Evolutionary conservation across 1,140 invertebrate genomes (phyloP).

Genomic region (Sitophilus oryzae): DNA sequence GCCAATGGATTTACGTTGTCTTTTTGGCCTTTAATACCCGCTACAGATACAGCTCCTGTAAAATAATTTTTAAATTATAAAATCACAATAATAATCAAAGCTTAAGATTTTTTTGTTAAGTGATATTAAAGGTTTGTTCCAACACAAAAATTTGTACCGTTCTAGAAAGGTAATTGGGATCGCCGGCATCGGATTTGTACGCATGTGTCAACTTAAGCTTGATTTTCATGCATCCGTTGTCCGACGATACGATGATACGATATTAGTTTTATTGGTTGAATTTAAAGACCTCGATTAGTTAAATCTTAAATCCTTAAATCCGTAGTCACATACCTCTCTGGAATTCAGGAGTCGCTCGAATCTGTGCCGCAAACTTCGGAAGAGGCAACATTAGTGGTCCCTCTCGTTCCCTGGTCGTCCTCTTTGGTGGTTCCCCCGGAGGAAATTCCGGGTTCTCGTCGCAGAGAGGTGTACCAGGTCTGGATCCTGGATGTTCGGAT

Average conservation of each 20-base stretch:
- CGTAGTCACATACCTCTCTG: constrained; percentile 5
- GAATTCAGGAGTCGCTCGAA: constrained; percentile 34
- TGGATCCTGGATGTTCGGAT: constrained; percentile 57
- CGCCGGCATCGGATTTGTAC: too few species aligned
- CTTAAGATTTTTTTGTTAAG: too few species aligned
- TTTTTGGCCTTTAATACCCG: constrained; percentile 43
- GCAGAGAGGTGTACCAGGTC: constrained; percentile 76
- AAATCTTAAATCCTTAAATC: too few species aligned
- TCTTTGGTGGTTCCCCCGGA: constrained; percentile 63
- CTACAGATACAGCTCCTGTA: constrained; percentile 40
- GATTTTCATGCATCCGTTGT: neutral
- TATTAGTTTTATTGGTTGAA: neutral
- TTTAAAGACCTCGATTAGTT: constrained; percentile 14
- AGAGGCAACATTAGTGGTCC: constrained; percentile 72
- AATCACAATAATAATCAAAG: too few species aligned
- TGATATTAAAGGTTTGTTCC: too few species aligned
- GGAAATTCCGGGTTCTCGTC: constrained; percentile 75
- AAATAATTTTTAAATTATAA: neutral
- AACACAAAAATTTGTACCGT: too few species aligned
- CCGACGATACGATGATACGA: neutral
- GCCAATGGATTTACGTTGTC: constrained; percentile 32
- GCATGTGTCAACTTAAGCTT: too few species aligned
- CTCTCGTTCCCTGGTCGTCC: constrained; percentile 55
- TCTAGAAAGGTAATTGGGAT: too few species aligned
- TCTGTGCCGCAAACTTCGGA: constrained; percentile 76